Evolutionary conservation across 2,888 invertebrate species (phyloP).

Genomic region (Orchesellides sinensis): DNA sequence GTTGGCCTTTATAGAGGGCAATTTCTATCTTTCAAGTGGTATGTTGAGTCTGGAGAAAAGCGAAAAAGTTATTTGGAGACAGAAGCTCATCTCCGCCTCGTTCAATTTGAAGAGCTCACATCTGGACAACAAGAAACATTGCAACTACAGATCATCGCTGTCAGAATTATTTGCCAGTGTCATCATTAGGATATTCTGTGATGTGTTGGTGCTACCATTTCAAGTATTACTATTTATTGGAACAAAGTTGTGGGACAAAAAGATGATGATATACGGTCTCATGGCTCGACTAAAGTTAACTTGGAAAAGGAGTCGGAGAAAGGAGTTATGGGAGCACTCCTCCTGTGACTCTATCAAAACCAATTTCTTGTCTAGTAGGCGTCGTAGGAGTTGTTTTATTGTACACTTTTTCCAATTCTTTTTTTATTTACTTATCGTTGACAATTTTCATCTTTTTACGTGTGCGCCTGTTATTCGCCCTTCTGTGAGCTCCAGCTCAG

Average conservation of each 20-base stretch:
- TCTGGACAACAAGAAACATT: conserved; percentile 1
- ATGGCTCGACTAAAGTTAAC: conserved; percentile 28
- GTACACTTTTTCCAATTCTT: conserved; percentile 38
- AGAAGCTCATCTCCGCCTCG: neutral
- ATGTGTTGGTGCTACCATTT: conserved; percentile 61
- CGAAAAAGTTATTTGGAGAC: conserved; percentile 11
- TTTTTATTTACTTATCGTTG: conserved; percentile 41
- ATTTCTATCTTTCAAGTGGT: too few species aligned
- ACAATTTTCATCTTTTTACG: conserved; percentile 37
- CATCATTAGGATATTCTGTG: conserved; percentile 62
- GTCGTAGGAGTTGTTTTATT: conserved; percentile 12
- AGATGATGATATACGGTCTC: conserved; percentile 52
- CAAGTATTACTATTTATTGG: conserved; percentile 57
- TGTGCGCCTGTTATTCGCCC: conserved; percentile 49
- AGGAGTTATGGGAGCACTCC: neutral
- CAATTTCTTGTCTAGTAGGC: neutral
- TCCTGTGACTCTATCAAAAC: neutral
- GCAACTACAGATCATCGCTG: neutral
- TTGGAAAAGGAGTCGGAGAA: conserved; percentile 63
- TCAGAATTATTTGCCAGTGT: conserved; percentile 14
- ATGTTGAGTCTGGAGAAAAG: neutral
- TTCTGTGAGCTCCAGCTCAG: conserved; percentile 51
- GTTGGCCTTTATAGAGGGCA: too few species aligned
- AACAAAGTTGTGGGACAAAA: conserved; percentile 45
- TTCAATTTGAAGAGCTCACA: neutral